Evolutionary conservation across 2,888 invertebrate species (phyloP).

Genomic region (Microctonus brassicae): DNA sequence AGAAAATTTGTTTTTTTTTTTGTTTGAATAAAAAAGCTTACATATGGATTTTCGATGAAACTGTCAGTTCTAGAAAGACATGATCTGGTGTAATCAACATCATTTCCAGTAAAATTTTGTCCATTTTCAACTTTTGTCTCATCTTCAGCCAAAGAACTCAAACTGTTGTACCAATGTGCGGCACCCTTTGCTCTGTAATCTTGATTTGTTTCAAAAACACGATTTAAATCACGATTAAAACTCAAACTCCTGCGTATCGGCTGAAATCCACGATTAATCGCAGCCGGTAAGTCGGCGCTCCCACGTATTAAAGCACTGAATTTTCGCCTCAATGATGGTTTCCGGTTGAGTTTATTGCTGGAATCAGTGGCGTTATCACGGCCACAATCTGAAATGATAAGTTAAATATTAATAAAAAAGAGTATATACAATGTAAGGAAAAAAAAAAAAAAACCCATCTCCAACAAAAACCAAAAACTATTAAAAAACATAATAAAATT

Average conservation of each 20-base stretch:
- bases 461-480: background rate
- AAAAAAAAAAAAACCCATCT: background rate
- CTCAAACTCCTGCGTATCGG: conserved; percentile 64
- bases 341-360: conserved; percentile 53
- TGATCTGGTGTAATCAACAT: conserved; percentile 37
- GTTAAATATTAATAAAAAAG: no score
- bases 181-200: conserved; percentile 52
- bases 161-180: conserved; percentile 63
- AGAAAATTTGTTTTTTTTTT: background rate
- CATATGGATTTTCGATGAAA: conserved; percentile 55
- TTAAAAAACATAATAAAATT: background rate
- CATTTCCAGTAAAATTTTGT: conserved; percentile 36
- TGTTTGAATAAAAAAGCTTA: conserved; percentile 45
- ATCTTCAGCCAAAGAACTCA: conserved; percentile 61
- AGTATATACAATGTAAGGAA: no score
- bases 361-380: conserved; percentile 19
- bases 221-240: conserved; percentile 62
- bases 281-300: conserved; percentile 63
- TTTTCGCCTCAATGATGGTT: conserved; percentile 60
- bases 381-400: conserved; percentile 6
- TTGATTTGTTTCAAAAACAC: conserved; percentile 44
- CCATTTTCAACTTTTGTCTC: conserved; percentile 48
- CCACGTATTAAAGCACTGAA: conserved; percentile 59
- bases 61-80: conserved; percentile 53
- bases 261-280: conserved; percentile 61